Evolutionary conservation across 2,113 vertebrate species (phyloP).

Genomic region (Pica pica): DNA sequence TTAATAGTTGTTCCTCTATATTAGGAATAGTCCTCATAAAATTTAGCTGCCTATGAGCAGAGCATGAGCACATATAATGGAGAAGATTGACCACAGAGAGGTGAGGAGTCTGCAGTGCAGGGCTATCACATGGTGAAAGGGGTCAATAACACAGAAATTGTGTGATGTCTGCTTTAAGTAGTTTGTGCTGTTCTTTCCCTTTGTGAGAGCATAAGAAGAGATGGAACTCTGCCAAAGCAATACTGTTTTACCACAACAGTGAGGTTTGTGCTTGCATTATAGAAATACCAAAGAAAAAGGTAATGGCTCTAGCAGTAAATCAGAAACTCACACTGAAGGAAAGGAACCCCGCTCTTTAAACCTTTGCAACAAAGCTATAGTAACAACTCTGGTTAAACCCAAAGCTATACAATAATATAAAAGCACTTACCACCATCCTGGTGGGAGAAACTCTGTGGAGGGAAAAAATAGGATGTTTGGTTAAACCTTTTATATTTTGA

Average conservation of each 20-base stretch:
- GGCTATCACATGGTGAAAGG: background rate
- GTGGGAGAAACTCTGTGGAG: slow-evolving; percentile 85
- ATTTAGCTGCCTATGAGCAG: background rate
- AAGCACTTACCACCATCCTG: slow-evolving; percentile 84
- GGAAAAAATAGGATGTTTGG: slow-evolving; percentile 56
- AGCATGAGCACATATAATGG: background rate
- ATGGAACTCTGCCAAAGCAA: background rate
- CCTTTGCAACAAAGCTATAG: background rate
- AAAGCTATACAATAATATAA: background rate
- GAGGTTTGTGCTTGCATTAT: background rate
- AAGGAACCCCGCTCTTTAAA: background rate
- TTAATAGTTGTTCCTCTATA: background rate
- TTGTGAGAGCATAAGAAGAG: background rate
- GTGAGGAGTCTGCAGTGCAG: background rate
- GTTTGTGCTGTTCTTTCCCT: background rate
- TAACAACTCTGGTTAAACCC: background rate
- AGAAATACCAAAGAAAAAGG: background rate
- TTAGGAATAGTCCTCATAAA: background rate
- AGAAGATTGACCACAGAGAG: background rate
- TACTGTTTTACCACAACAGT: background rate
- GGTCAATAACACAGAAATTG: background rate
- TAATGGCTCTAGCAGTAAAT: background rate
- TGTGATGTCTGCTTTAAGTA: background rate
- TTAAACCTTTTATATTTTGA: background rate
- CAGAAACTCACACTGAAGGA: background rate